Base-by-base conservation (phyloP, 2,113 vertebrate genomes). In the Clarias gariepinus region DNA sequence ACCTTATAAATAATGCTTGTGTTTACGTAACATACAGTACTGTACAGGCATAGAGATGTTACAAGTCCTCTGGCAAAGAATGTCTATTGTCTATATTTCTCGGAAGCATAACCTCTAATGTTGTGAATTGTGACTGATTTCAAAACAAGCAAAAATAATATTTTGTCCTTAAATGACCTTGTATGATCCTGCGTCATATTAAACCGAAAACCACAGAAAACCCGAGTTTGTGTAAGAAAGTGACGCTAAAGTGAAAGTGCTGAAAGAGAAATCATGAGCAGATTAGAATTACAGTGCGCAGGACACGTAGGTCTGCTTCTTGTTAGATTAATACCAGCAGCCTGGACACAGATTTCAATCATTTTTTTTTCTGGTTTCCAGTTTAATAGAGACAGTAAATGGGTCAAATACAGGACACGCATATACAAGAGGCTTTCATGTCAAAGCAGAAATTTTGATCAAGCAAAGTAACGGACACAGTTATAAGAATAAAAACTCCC, bases 151-250 rank as follows among this genome's bases (percentile, higher is more conserved):
- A 53, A n/a, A 52, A 52, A 12, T 53, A 9, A 16, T 79, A 58
- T 33, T 64, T 28, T 80, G 76, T 10, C 33, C 76, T 80, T 19
- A n/a, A 57, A 68, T 53, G 74, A 30, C 18, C 19, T 64, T 53
- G 41, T 63, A 78, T 55, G n/a, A 79, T 11, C 55, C 41, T 53
- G 30, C 60, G 66, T 78, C 84, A 85, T 30, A 19, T 28, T 33
- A 15, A 79, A 57, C 13, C 25, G 47, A 36, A 85, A 85, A 36
- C 76, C 47, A 79, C 76, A 57, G 4, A 80, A 68, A 80, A 60
- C 21, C 57, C 78, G 4, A 21, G 55, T 60, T 33, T 80, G 78
- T 60, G 57, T 80, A 33, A 61, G 78, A 36, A 36, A 4, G 30
- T 57, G 52, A 78, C 52, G 53, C 21, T 33, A 11, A 1, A 58